Percentiles rank a stretch among this genome's conserved stretches.
phyloP scores from a whole-genome alignment of 2,888 invertebrate species.

The Polymixis lichenea region DNA sequence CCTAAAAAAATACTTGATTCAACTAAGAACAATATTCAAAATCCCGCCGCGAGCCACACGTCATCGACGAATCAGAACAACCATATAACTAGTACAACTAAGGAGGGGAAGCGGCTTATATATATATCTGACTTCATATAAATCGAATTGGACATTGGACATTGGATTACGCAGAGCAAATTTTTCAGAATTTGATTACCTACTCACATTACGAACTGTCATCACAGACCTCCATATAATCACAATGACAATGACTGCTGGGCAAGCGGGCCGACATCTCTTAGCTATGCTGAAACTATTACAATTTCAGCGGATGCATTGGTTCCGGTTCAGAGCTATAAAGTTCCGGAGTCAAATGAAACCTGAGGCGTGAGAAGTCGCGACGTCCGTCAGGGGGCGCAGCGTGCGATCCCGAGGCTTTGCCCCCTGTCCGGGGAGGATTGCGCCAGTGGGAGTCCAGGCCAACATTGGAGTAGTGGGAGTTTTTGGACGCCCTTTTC shows the following conservation, averaged over 20 bases:
- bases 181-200: constrained; percentile 7
- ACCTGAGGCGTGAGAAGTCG: no score
- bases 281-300: background rate
- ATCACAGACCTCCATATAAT: background rate
- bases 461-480: no score
- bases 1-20: background rate
- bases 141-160: constrained; percentile 15
- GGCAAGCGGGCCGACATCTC: background rate
- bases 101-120: constrained; percentile 20
- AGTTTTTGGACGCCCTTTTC: no score
- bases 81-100: constrained; percentile 18
- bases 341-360: background rate
- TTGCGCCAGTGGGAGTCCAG: no score
- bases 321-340: no score
- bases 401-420: no score
- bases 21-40: constrained; percentile 10
- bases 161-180: background rate
- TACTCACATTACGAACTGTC: constrained; percentile 6
- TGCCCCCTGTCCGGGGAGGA: no score
- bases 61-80: constrained; percentile 25
- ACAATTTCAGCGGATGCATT: background rate
- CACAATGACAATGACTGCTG: background rate
- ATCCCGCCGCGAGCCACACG: constrained; percentile 20
- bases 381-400: no score
- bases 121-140: background rate